Percentiles rank a stretch among this genome's conserved stretches.
Evolutionary conservation across 2,888 invertebrate species (phyloP).

Genomic region (Lepidochitona cinerea): DNA sequence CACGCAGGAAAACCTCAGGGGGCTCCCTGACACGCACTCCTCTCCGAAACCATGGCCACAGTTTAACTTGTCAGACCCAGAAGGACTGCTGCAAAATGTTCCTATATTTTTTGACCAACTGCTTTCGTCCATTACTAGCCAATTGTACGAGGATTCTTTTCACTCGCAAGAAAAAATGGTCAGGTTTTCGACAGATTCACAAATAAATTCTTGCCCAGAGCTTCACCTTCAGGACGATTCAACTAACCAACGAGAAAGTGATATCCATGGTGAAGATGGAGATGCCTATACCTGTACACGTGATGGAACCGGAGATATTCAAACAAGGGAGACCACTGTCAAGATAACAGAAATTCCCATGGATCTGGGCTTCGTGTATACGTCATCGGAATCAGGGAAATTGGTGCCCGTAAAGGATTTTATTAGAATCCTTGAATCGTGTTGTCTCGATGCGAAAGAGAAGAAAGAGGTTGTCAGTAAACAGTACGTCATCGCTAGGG

Average conservation of each 20-base stretch:
- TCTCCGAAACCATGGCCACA: too few relatives aligned
- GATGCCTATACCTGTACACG: too few relatives aligned
- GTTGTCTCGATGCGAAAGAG: background rate
- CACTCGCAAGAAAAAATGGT: too few relatives aligned
- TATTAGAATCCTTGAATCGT: background rate
- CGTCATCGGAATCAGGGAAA: background rate
- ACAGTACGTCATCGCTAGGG: background rate
- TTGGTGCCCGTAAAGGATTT: slow-evolving; percentile 1
- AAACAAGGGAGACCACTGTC: background rate
- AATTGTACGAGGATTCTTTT: background rate
- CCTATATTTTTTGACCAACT: background rate
- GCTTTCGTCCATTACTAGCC: background rate
- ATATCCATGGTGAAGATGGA: background rate
- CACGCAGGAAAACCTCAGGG: too few relatives aligned
- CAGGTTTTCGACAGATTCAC: too few relatives aligned
- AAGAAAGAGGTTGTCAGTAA: background rate
- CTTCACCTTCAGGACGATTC: background rate
- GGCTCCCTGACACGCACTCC: too few relatives aligned
- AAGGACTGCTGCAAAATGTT: background rate
- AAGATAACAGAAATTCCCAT: background rate
- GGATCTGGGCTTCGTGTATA: background rate
- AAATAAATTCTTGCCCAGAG: background rate
- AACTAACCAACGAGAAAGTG: background rate
- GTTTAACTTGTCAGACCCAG: background rate
- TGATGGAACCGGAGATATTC: too few relatives aligned